Evolutionary conservation across 2,113 vertebrate genomes (phyloP), one percentile per base, ranked within the genome.

Genomic region (Syngnathus typhle): DNA sequence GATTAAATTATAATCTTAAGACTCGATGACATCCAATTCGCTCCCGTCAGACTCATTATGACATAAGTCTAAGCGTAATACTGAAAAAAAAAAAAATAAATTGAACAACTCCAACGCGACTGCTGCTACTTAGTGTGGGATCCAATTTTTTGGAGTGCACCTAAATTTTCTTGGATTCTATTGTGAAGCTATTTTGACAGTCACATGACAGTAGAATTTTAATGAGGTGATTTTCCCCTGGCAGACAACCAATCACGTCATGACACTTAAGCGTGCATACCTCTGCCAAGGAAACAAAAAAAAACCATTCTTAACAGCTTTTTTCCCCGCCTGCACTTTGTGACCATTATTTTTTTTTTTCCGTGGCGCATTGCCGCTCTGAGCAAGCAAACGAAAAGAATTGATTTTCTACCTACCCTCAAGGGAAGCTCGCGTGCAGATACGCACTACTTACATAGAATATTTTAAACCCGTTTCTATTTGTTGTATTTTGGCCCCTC

Each of bases 401-500:
- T 13, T 7, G 1, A 43, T 23, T 23, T 13, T 21, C 7, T 23
- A 2, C 39, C 7, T 23, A 2, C 39, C 39, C 39, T 15, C 13
- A 39, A 60, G 38, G 12, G 37, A 60, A 9, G 59, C 19, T 60
- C 6, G 59, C 55, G 43, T 58, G 49, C 23, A 69, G 62, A 76
- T 66, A 63, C 67, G 51, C 73, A 74, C 61, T 62, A 69, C 71
- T 78, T 77, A 64, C 60, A 56, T 65, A 79, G 68, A 75, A 76
- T 71, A 70, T 64, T 71, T 82, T 65, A 70, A 37, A 67, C 80
- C 74, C 78, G 79, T 80, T 81, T 69, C 51, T 65, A 69, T 71
- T 41, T 67, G 52, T 66, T 67, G 68, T 62, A 72, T 64, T 75
- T 64, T 37, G 19, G 44, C 51, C 55, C 44, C 52, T 62, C 46